Base-by-base conservation (phyloP, 2,888 invertebrate genomes). In the Clivina fossor region DNA sequence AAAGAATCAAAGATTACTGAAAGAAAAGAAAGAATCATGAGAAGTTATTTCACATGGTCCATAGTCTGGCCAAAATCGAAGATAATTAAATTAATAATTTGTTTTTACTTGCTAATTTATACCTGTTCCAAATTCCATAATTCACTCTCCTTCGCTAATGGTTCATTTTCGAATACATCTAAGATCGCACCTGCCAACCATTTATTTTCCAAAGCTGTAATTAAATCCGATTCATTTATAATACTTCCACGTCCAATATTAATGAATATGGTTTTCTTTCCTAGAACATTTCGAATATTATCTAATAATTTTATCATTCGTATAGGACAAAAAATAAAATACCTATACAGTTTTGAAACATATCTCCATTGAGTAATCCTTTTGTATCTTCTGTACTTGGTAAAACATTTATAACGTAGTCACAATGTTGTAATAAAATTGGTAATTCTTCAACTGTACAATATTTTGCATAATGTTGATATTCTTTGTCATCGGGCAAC, bases 231-330 rank as follows among this genome's bases (percentile, higher is more conserved):
- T 65, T 82, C 80, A 56, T 69, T 70, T 11, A 81, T 76, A n/a
- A 82, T 68, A 58, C 74, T 74, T 26, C 81, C 80, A 65, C 82
- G 69, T 1, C 82, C 82, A 54, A 82, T 72, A 64, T 82, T 83
- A n/a, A 82, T 78, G 60, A 82, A 78, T 28, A 81, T 71, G 11
- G 77, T 64, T 43, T 68, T 62, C 63, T 69, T 74, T 26, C 66
- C 66, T 68, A 43, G 9, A 61, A 60, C 48, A n/a, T n/a, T 2
- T 24, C 11, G 19, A 33, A 20, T 35, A 4, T 13, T 28, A n/a
- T 13, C 13, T 11, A 7, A 2, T 11, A 9, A 15, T 24, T 7
- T 35, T 22, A 38, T 5, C n/a, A 44, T 54, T n/a, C n/a, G n/a
- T n/a, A n/a, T n/a, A n/a, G n/a, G n/a, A n/a, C n/a, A n/a, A n/a